phyloP scores from a whole-genome alignment of 2,113 vertebrate species.

The Microtus ochrogaster region DNA sequence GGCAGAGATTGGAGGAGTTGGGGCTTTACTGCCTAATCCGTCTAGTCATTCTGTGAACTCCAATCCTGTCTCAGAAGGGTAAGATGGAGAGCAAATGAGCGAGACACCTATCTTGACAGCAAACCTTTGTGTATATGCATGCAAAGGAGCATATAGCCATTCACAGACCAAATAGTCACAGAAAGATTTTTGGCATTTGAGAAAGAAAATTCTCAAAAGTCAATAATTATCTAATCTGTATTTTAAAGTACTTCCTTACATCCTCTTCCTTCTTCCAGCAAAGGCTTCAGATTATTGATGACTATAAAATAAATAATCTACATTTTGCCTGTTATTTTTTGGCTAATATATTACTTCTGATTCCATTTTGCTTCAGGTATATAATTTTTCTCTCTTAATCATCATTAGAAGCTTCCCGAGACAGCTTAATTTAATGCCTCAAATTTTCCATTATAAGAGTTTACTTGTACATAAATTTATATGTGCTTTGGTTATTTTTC shows the following conservation, averaged over 20 bases:
- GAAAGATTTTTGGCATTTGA: background rate
- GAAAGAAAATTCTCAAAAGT: background rate
- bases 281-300: background rate
- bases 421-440: background rate
- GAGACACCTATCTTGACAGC: background rate
- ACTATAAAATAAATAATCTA: conserved; percentile 4
- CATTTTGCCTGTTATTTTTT: background rate
- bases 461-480: background rate
- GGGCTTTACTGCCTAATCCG: background rate
- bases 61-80: background rate
- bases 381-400: background rate
- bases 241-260: background rate
- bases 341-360: background rate
- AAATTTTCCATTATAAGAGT: background rate
- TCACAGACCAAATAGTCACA: background rate
- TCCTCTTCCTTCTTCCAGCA: background rate
- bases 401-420: background rate
- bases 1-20: background rate
- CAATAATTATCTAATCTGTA: background rate
- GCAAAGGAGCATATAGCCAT: background rate
- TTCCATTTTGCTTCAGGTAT: background rate
- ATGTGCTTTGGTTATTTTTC: background rate
- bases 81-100: background rate
- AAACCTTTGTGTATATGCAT: background rate
- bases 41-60: background rate